phyloP scores from a whole-genome alignment of 1,140 invertebrate genomes.

The Pteromalus puparum region DNA sequence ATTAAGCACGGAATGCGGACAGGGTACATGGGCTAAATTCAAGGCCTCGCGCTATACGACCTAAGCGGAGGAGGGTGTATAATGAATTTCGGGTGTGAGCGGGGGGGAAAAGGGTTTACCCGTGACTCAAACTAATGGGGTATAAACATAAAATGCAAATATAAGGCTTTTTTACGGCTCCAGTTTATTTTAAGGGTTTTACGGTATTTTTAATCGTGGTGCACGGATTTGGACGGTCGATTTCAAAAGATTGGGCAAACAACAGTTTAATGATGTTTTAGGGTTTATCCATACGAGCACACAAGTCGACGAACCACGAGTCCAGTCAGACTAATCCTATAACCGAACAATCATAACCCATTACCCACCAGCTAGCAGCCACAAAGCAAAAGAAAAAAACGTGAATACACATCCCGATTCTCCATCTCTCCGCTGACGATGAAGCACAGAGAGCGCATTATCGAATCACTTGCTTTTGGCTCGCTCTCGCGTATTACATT shows the following conservation, averaged over 20 bases:
- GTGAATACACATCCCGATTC: too few species aligned
- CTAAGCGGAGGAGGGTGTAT: neutral
- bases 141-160: slow-evolving; percentile 1
- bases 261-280: too few species aligned
- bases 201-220: neutral
- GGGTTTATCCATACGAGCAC: too few species aligned
- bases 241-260: too few species aligned
- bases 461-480: slow-evolving; percentile 5
- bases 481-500: slow-evolving; percentile 1
- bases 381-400: too few species aligned
- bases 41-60: neutral
- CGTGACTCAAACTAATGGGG: neutral
- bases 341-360: too few species aligned
- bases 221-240: too few species aligned
- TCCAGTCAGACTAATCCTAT: too few species aligned
- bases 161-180: neutral
- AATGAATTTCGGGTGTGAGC: neutral
- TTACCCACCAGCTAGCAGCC: too few species aligned
- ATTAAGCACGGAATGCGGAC: slow-evolving; percentile 39
- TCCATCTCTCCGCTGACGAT: too few species aligned
- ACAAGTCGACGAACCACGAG: too few species aligned
- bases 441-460: neutral
- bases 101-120: neutral
- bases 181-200: neutral
- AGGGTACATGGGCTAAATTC: neutral